Conservation (phyloP, 2,113 vertebrate genomes). For the Psittacula cyanocephala region DNA sequence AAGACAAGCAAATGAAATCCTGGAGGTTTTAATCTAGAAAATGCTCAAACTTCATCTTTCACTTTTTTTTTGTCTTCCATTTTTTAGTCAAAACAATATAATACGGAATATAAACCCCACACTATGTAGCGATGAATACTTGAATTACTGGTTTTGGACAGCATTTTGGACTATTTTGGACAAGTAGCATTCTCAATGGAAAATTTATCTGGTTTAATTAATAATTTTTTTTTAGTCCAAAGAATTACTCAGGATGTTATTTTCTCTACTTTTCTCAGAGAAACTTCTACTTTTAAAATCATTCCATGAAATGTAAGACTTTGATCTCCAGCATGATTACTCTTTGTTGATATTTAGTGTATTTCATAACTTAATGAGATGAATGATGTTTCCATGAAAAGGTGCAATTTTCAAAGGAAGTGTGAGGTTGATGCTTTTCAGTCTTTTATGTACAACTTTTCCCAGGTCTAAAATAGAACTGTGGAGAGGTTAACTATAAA, state of each 20-base stretch:
- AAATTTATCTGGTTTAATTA: neutral
- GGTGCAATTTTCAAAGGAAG: neutral
- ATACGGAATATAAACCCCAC: fast-evolving
- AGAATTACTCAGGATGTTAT: neutral
- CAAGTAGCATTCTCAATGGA: neutral
- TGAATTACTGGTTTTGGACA: neutral
- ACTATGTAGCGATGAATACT: neutral
- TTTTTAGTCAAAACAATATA: neutral
- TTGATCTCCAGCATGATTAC: neutral
- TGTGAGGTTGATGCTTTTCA: neutral
- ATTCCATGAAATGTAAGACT: neutral
- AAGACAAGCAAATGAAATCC: neutral
- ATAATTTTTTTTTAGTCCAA: neutral
- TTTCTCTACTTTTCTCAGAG: neutral
- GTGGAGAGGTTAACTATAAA: neutral
- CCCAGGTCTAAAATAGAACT: neutral
- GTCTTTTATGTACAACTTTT: neutral
- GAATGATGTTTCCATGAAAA: neutral
- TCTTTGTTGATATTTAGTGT: neutral
- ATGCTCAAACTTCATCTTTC: neutral
- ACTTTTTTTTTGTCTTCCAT: neutral
- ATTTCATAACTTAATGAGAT: neutral
- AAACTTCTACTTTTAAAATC: neutral
- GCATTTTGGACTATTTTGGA: neutral
- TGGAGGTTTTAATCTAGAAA: neutral